Conservation (phyloP, 1,140 invertebrate species). For the Drosophila simulans region DNA sequence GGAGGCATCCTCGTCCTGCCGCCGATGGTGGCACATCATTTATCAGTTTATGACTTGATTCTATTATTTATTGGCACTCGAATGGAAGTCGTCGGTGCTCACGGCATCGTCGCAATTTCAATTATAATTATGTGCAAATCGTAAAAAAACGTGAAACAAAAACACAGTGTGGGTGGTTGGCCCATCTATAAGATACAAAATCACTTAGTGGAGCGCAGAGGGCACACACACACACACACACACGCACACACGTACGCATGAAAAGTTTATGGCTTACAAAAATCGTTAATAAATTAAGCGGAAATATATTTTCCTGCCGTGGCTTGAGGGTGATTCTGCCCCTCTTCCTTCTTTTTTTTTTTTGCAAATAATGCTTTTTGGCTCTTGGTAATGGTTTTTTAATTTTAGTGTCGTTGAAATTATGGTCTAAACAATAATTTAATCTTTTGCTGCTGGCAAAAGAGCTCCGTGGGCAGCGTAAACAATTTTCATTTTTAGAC, state of each 20-base stretch:
- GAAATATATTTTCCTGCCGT: slow-evolving; percentile 74
- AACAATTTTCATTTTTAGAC: slow-evolving; percentile 64
- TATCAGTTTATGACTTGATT: slow-evolving; percentile 84
- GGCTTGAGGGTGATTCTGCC: slow-evolving; percentile 12
- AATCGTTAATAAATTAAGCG: slow-evolving; percentile 84
- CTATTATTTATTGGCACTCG: slow-evolving; percentile 84
- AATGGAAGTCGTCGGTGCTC: slow-evolving; percentile 42
- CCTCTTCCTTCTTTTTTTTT: slow-evolving; percentile 37
- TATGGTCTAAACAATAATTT: slow-evolving; percentile 81
- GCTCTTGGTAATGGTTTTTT: slow-evolving; percentile 76
- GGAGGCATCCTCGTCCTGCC: slow-evolving; percentile 34
- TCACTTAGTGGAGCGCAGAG: slow-evolving; percentile 61
- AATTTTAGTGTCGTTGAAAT: slow-evolving; percentile 83
- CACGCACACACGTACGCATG: slow-evolving; percentile 37
- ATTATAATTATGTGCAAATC: slow-evolving; percentile 84
- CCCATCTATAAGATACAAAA: slow-evolving; percentile 64
- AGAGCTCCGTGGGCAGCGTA: slow-evolving; percentile 55
- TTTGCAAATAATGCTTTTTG: slow-evolving; percentile 57
- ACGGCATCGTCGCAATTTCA: slow-evolving; percentile 76
- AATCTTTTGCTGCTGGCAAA: slow-evolving; percentile 67
- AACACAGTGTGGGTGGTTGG: slow-evolving; percentile 10
- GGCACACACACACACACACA: slow-evolving; percentile 7
- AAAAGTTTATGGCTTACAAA: slow-evolving; percentile 78
- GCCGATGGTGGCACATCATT: slow-evolving; percentile 61
- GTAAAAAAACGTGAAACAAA: slow-evolving; percentile 65